A percentile compares a stretch with the other conserved stretches of the same genome.
These are phyloP conservation scores for Synergus itoensis DNA, from an alignment of 2,888 invertebrate genomes.

Conservation along the genomic window DNA sequence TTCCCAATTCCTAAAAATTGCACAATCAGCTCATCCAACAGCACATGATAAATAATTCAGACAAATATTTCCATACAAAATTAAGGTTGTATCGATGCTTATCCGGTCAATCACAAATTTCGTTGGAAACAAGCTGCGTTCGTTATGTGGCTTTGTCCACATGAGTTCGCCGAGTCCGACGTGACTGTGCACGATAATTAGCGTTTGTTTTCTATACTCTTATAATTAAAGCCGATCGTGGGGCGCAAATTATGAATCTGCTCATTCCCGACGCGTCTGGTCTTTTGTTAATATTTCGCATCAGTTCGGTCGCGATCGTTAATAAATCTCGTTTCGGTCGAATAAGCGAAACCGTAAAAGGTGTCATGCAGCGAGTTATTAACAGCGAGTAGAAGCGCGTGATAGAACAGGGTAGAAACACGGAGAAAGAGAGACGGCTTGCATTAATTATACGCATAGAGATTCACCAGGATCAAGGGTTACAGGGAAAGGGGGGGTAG, in stretches of 20 bases:
- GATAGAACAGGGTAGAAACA: slow-evolving; percentile 10
- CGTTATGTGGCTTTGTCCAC: slow-evolving; percentile 34
- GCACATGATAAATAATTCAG: neutral
- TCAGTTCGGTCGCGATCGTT: slow-evolving; percentile 61
- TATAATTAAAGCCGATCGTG: slow-evolving; percentile 30
- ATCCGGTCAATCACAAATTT: slow-evolving; percentile 26
- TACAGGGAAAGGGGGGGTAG: slow-evolving; percentile 46
- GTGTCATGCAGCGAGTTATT: slow-evolving; percentile 53
- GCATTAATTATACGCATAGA: slow-evolving; percentile 41
- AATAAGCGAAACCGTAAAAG: slow-evolving; percentile 67
- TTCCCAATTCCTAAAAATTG: neutral
- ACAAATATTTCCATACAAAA: slow-evolving; percentile 17
- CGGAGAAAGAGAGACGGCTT: slow-evolving; percentile 17
- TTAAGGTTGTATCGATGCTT: slow-evolving; percentile 28
- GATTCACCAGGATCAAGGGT: slow-evolving; percentile 32
- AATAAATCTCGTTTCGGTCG: slow-evolving; percentile 69
- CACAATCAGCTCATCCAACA: neutral
- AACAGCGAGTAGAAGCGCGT: slow-evolving; percentile 26
- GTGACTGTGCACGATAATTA: slow-evolving; percentile 32
- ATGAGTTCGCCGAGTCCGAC: neutral
- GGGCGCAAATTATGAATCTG: slow-evolving; percentile 13
- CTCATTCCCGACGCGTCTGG: slow-evolving; percentile 44
- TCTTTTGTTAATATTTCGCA: slow-evolving; percentile 50
- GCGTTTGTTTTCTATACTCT: slow-evolving; percentile 33
- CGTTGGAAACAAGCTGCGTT: slow-evolving; percentile 33